phyloP scores from a whole-genome alignment of 2,888 invertebrate species.

The Trichopria drosophilae region DNA sequence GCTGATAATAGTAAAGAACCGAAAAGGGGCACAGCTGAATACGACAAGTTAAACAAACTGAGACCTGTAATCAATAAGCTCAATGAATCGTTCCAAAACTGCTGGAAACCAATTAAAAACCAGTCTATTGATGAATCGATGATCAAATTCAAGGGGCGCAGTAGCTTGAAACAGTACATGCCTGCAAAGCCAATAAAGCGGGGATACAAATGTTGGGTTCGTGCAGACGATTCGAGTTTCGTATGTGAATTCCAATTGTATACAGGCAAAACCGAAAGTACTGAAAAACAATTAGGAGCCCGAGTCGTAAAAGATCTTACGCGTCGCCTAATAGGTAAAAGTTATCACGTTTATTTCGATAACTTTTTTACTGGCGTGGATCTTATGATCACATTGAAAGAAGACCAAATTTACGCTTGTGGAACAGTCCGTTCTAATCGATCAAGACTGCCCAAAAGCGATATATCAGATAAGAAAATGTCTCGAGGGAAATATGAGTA shows the following conservation, averaged over 20 bases:
- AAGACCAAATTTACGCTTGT: conserved; percentile 41
- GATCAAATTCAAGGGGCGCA: too few relatives aligned
- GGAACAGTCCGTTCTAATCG: conserved; percentile 42
- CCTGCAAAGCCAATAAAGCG: too few relatives aligned
- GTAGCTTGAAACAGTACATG: too few relatives aligned
- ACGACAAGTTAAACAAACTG: conserved; percentile 15
- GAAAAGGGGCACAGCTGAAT: conserved; percentile 3
- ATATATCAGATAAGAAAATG: conserved; percentile 37
- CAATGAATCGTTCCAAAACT: conserved; percentile 1
- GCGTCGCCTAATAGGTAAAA: too few relatives aligned
- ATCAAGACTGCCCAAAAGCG: conserved; percentile 40
- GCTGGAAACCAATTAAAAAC: conserved; percentile 7
- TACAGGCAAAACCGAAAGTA: too few relatives aligned
- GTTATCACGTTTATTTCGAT: too few relatives aligned
- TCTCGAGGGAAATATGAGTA: conserved; percentile 35
- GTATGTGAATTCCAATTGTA: too few relatives aligned
- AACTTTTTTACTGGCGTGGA: too few relatives aligned
- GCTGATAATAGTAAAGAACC: conserved; percentile 6
- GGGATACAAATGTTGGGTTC: too few relatives aligned
- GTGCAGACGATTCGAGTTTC: too few relatives aligned
- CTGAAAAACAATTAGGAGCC: too few relatives aligned
- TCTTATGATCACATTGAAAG: conserved; percentile 35
- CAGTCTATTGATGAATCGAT: conserved; percentile 8
- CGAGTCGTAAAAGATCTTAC: too few relatives aligned
- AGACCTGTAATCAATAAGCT: conserved; percentile 4